These are phyloP conservation scores for Steinernema feltiae DNA, from an alignment of 1,140 invertebrate genomes.

Conservation along the genomic window DNA sequence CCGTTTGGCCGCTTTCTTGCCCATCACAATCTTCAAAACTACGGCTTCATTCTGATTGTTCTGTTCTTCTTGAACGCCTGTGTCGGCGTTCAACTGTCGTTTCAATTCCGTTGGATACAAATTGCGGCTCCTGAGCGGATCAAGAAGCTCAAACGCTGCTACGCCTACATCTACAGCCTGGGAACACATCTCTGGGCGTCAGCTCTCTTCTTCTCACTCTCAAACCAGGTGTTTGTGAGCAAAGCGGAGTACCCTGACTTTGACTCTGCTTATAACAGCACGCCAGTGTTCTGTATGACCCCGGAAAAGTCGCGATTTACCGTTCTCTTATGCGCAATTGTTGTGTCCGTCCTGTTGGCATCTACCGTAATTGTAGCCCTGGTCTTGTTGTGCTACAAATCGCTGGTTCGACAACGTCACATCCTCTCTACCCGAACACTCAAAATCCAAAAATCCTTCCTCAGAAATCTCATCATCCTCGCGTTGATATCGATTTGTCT, in stretches of 20 bases:
- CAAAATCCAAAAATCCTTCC: not conserved
- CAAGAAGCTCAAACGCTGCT: not conserved
- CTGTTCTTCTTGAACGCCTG: not conserved
- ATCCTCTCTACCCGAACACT: not conserved
- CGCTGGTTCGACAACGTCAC: not conserved
- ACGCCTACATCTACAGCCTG: not conserved
- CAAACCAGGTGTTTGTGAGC: not conserved
- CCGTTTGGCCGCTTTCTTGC: not conserved
- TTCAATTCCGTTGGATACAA: not conserved
- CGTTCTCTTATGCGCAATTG: not conserved
- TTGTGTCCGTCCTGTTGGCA: not conserved
- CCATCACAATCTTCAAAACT: not conserved
- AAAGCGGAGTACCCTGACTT: not conserved
- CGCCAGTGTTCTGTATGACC: not conserved
- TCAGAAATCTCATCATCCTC: not conserved
- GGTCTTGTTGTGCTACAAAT: not conserved
- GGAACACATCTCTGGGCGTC: not conserved
- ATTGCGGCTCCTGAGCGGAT: not conserved
- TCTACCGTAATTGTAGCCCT: not conserved
- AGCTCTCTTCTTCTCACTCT: not conserved
- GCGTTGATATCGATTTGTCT: not conserved
- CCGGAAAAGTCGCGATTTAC: not conserved
- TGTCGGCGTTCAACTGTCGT: not conserved
- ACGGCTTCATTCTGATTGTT: not conserved
- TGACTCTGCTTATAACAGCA: not conserved